phyloP scores from a whole-genome alignment of 1,140 invertebrate genomes.

The Hydropsyche tenuis region DNA sequence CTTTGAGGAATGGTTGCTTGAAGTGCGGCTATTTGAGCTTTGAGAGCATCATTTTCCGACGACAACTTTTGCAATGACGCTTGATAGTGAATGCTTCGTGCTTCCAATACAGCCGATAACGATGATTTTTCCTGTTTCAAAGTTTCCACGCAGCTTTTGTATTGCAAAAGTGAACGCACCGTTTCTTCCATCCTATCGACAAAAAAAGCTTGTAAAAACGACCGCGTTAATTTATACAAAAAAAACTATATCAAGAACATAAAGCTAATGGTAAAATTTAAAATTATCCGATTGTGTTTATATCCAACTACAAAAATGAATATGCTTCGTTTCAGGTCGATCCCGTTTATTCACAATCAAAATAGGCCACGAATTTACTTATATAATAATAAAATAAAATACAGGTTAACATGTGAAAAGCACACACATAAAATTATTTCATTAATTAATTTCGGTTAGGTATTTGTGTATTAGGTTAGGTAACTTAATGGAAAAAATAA shows the following conservation, averaged over 20 bases:
- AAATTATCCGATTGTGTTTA: background rate
- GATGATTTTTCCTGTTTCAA: constrained; percentile 80
- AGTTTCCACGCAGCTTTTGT: constrained; percentile 79
- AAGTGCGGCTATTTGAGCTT: constrained; percentile 60
- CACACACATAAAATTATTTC: no score
- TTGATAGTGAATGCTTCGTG: constrained; percentile 76
- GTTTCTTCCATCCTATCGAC: constrained; percentile 77
- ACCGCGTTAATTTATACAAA: background rate
- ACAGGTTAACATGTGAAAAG: no score
- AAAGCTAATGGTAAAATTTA: constrained; percentile 11
- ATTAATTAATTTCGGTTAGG: no score
- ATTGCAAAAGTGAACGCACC: constrained; percentile 73
- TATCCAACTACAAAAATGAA: no score
- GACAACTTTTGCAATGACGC: constrained; percentile 73
- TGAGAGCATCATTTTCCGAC: constrained; percentile 77
- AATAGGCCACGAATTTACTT: no score
- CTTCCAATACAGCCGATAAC: constrained; percentile 78
- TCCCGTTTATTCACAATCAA: no score
- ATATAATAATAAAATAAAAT: no score
- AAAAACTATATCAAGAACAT: background rate
- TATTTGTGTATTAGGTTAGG: no score
- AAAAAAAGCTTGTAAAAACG: constrained; percentile 8
- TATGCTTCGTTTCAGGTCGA: no score
- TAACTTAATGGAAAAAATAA: no score
- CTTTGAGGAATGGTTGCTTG: constrained; percentile 59